Evolutionary conservation across 2,797 vertebrate species (phyloP), one percentile per base, ranked within the genome.

Genomic region (Catostomus latipinnis): DNA sequence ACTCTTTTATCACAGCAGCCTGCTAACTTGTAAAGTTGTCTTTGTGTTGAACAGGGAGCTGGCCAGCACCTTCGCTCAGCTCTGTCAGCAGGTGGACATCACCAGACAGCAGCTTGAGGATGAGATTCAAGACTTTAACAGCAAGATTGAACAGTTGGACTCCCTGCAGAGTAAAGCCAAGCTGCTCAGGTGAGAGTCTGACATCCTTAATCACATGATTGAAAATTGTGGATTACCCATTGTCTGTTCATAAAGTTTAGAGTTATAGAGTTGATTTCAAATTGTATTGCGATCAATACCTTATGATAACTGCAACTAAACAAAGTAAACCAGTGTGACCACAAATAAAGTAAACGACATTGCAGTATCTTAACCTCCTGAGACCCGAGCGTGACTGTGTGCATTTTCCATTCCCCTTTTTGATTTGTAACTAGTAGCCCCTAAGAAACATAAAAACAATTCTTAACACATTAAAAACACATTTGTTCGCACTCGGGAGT

Each of bases 31-130:
- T 66, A 1, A 49, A 12, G 10, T 1, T 18, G 8, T 18, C 2
- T 72, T 34, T 52, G 22, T 52, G 18, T 65, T n/a, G 18, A 1
- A 0, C 84, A 99, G 97, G 89, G 97, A 99, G 86, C 90, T 99
- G 82, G 96, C 96, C 0, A 94, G 97, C 16, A 96, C 96, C 0
- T 99, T 99, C 74, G 93, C 95, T 80, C 97, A 98, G 88, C 93
- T 99, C 73, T 99, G 98, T 89, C 97, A 99, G 90, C 97, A 99
- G 93, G 97, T 99, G 0, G 97, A 98, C 0, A 87, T 98, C 78
- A 99, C 97, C 0, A 92, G 97, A 43, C 97, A 98, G 85, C 96
- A 98, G 80, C 93, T 99, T 8, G 97, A 99, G 74, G 94, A 97
- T 67, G 97, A 98, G 74, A 96, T 99, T 73, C 89, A 90, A 0